phyloP scores from a whole-genome alignment of 2,888 invertebrate genomes.

The Lysandra bellargus region DNA sequence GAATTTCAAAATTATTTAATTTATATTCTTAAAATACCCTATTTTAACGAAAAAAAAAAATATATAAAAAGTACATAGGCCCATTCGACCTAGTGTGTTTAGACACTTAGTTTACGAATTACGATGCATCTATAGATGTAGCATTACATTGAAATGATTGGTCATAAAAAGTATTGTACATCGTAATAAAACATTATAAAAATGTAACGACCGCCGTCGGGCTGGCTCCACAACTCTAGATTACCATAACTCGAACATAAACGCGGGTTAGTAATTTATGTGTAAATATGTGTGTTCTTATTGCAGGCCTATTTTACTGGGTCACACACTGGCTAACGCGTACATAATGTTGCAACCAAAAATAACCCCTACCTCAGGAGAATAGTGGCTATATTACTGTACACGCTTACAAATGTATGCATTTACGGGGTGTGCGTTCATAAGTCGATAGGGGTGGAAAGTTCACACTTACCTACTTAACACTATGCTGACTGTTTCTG shows the following conservation, averaged over 20 bases:
- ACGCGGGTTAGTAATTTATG: conserved; percentile 29
- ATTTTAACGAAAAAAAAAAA: no score
- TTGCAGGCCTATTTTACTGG: conserved; percentile 55
- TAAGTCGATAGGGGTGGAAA: conserved; percentile 28
- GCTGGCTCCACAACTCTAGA: not conserved
- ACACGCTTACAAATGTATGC: conserved; percentile 5
- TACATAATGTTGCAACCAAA: conserved; percentile 35
- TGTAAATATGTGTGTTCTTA: conserved; percentile 35
- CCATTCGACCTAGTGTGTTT: no score
- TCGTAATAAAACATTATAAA: conserved; percentile 1
- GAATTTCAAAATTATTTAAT: no score
- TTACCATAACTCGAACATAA: conserved; percentile 30
- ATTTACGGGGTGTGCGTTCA: not conserved
- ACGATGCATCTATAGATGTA: no score
- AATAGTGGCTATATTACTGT: conserved; percentile 3
- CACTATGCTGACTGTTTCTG: conserved; percentile 7
- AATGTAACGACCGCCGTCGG: conserved; percentile 1
- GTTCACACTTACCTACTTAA: conserved; percentile 27
- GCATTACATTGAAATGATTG: not conserved
- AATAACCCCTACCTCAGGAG: conserved; percentile 19
- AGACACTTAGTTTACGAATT: no score
- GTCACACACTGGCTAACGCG: conserved; percentile 56
- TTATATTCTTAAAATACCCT: no score
- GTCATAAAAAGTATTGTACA: not conserved
- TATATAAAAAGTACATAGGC: no score